Base-by-base conservation (phyloP, 2,888 invertebrate genomes). In the Melieria omissa region DNA sequence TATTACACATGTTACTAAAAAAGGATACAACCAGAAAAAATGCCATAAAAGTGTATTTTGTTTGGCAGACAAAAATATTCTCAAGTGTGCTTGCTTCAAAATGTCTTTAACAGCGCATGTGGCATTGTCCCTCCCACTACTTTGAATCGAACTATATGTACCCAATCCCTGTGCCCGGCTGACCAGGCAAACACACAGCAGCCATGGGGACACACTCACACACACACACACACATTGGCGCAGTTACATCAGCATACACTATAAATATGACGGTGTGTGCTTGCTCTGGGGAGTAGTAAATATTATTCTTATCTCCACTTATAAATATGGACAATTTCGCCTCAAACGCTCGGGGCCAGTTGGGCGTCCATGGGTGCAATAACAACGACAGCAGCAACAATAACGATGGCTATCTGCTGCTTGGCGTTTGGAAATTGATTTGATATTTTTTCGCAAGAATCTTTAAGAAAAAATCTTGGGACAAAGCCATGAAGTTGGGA, bases 241-340 rank as follows among this genome's bases (percentile, higher is more conserved):
- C 14, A 52, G n/a, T 5, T 52, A 52, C 52, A 52, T 52, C 12
- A 10, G 49, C 52, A n/a, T 52, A 9, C 14, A 60, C 8, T 58
- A 8, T 16, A 41, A 9, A 60, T 61, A 45, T 45, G 44, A 61
- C 45, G 44, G 52, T 52, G 52, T 52, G 9, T 52, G 52, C 52
- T 49, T 49, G 52, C 52, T 49, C 49, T 73, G 72, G 78, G 81
- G 81, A 79, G 78, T 74, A 79, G 82, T 82, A 81, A 82, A 81
- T 81, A 81, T 82, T 82, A 78, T 78, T 78, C 80, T 80, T 81
- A 81, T 81, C 81, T 77, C 72, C 29, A 29, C 76, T 80, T 75
- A 82, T 82, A 81, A 82, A 81, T 81, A 81, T 81, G 81, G 82
- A 29, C 82, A 82, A 81, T 81, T 82, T 80, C 79, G 61, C 41